Base-by-base conservation (phyloP, 1,140 invertebrate genomes). In the Apis dorsata region DNA sequence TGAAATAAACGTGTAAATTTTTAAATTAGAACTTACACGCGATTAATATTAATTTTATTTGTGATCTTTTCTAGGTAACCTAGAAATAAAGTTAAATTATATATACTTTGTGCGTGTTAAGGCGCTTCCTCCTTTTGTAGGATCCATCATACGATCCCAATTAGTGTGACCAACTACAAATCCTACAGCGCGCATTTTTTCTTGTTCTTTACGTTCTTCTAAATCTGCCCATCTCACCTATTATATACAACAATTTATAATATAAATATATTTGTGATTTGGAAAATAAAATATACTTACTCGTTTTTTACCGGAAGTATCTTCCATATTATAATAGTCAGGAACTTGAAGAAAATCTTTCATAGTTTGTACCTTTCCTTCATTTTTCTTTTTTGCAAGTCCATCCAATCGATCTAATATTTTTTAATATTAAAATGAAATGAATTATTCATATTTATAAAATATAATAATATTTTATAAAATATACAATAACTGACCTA, bases 191-290 rank as follows among this genome's bases (percentile, higher is more conserved):
- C 98, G 96, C 95, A 98, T 97, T 94, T 98, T 97, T 90, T 98
- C 96, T 94, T 99, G 98, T 87, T 97, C 93, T 87, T 97, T 97
- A 89, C 96, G 95, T 93, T 99, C 98, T 95, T 99, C 98, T 88
- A 99, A 95, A 94, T 99, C 98, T n/a, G 98, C 98, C 98, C 98
- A 99, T 80, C 98, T 96, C 84, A 99, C 98, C 98, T 99, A 92
- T 85, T 93, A 72, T 73, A 81, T 53, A 63, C 11, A 82, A 76
- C 44, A 79, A 79, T 78, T 28, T 59, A 63, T 55, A 2, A 63
- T 49, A 28, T 72, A 53, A 21, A 55, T 82, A 34, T 44, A 63
- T 60, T 66, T 17, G 59, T 62, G 19, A 74, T 8, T 55, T 19
- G 69, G 28, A 44, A 73, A 53, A 44, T 28, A 13, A 57, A 28